Conservation (phyloP, 2,113 vertebrate genomes). For the Micromys minutus region DNA sequence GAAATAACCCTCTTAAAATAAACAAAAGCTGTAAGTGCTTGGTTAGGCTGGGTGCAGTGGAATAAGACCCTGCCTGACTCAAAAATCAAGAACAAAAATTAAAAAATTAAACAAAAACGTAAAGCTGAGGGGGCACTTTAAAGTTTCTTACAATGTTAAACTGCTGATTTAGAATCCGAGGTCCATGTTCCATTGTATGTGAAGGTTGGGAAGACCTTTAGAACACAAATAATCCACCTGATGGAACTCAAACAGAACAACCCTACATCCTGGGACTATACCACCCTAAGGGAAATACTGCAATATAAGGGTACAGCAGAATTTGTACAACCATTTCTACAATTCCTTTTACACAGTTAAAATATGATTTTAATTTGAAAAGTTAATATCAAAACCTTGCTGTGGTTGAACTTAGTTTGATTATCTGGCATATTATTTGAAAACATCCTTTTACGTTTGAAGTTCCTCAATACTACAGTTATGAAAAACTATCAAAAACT, state of each 20-base stretch:
- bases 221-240: background rate
- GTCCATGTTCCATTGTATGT: background rate
- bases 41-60: background rate
- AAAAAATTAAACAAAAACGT: background rate
- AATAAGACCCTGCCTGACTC: background rate
- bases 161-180: background rate
- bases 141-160: background rate
- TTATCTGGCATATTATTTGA: background rate
- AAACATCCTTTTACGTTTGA: background rate
- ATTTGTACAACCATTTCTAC: background rate
- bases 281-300: slow-evolving; percentile 8
- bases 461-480: background rate
- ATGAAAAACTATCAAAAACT: slow-evolving; percentile 12
- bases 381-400: background rate
- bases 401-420: slow-evolving; percentile 13
- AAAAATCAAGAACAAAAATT: background rate
- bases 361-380: slow-evolving; percentile 44
- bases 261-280: background rate
- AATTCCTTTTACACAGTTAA: slow-evolving; percentile 15
- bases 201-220: background rate
- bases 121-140: background rate
- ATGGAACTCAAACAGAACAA: background rate
- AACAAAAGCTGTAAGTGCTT: background rate
- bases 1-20: background rate
- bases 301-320: background rate